Evolutionary conservation across 2,888 invertebrate genomes (phyloP), one percentile per base, ranked within the genome.

Genomic region (Perithous albicinctus): DNA sequence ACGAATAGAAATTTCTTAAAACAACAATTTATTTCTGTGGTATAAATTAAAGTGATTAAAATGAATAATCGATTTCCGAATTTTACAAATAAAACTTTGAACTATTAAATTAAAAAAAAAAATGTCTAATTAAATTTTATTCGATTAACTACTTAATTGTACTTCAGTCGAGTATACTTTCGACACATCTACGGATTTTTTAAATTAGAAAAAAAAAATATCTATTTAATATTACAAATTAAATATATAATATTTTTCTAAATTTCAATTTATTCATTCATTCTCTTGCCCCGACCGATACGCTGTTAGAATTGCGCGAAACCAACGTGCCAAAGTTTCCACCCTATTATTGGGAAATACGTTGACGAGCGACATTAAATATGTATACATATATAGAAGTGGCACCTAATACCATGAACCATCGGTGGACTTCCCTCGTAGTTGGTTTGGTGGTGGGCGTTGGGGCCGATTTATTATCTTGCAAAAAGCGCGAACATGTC

Each of bases 401-500:
- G 26, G 43, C 64, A 35, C 32, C 54, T 38, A 66, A 64, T 73
- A 38, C 35, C 35, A 67, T 61, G 70, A 23, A 32, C 64, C 56
- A 76, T 80, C 70, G 66, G 26, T 59, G 70, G 26, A 80, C 51
- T 41, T 35, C 7, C 15, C n/a, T 64, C 20, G n/a, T n/a, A n/a
- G n/a, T n/a, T 56, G 35, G 74, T 15, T 63, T 43, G 1, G 32
- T 12, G n/a, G 29, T 20, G 32, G 38, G 41, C 61, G 74, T 38
- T 38, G 29, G 23, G 59, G 59, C 63, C 83, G 81, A 87, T 87
- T 87, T 87, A 86, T 87, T 80, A 84, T 63, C 32, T 48, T 43
- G 84, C 75, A 86, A 85, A 85, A 88, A 85, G 84, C 80, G 81
- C 51, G 84, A 88, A 88, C 88, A 87, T 80, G 86, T 86, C 84